A percentile compares a stretch with the other conserved stretches of the same genome.
These are phyloP conservation scores for Magallana angulata DNA, from an alignment of 1,140 invertebrate species.

Conservation along the genomic window DNA sequence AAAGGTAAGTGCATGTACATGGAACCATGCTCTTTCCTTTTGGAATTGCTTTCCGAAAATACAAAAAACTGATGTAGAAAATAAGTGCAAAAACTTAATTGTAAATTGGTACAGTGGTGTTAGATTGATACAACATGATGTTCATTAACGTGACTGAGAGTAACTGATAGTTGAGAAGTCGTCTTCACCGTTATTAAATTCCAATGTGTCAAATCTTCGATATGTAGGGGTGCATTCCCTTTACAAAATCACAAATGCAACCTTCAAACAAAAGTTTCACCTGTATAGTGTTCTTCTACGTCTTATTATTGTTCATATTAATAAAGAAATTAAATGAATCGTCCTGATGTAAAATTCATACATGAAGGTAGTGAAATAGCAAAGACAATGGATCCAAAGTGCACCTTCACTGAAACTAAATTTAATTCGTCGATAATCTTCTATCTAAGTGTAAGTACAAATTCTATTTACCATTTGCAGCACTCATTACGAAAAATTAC, in stretches of 20 bases:
- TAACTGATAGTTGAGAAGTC: slow-evolving; percentile 68
- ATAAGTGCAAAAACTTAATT: not conserved
- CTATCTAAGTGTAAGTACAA: not conserved
- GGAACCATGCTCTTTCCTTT: slow-evolving; percentile 40
- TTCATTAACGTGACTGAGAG: slow-evolving; percentile 59
- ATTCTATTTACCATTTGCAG: not conserved
- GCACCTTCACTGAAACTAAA: too few species aligned
- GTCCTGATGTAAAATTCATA: too few species aligned
- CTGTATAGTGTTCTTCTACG: too few species aligned
- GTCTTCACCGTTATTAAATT: slow-evolving; percentile 78
- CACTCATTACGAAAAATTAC: too few species aligned
- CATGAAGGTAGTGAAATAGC: too few species aligned
- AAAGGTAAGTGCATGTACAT: slow-evolving; percentile 71
- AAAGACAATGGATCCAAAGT: not conserved
- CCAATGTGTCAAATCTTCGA: slow-evolving; percentile 81
- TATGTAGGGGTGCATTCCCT: slow-evolving; percentile 79
- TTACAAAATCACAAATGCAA: slow-evolving; percentile 82
- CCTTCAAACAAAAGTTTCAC: slow-evolving; percentile 58
- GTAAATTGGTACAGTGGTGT: too few species aligned
- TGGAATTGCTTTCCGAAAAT: slow-evolving; percentile 44
- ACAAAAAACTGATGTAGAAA: slow-evolving; percentile 45
- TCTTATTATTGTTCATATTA: too few species aligned
- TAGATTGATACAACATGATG: too few species aligned
- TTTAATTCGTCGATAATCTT: not conserved
- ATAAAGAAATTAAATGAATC: too few species aligned